phyloP scores from a whole-genome alignment of 2,113 vertebrate species.

The Scophthalmus maximus region DNA sequence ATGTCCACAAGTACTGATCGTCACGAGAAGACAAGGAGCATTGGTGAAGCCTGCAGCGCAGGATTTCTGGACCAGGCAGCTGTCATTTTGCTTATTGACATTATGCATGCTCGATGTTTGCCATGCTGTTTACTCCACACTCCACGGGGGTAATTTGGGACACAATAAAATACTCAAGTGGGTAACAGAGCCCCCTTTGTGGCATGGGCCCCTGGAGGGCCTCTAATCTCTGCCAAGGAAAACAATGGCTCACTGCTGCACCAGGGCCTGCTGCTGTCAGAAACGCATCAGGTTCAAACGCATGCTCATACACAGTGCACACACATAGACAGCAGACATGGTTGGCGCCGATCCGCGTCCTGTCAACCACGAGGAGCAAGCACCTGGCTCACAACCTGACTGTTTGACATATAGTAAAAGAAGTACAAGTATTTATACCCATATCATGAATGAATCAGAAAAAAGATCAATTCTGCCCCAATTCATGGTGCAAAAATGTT shows the following conservation, averaged over 20 bases:
- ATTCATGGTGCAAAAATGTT: background rate
- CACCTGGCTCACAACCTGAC: conserved; percentile 82
- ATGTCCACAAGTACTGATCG: conserved; percentile 61
- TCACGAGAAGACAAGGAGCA: conserved; percentile 64
- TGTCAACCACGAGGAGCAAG: conserved; percentile 80
- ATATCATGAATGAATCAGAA: background rate
- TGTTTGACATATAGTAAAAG: conserved; percentile 81
- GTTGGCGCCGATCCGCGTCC: conserved; percentile 36
- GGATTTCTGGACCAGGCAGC: conserved; percentile 88
- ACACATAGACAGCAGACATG: conserved; percentile 3
- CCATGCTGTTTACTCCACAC: conserved; percentile 89
- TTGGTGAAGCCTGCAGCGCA: conserved; percentile 19
- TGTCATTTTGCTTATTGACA: conserved; percentile 88
- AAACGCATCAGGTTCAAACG: conserved; percentile 84
- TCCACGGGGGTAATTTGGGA: conserved; percentile 90
- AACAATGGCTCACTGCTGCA: conserved; percentile 91
- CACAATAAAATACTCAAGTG: conserved; percentile 92
- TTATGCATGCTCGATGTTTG: conserved; percentile 92
- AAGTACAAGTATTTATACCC: background rate
- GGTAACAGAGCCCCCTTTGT: conserved; percentile 97
- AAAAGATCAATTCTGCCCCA: too few relatives aligned
- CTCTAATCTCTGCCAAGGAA: conserved; percentile 90
- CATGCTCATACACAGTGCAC: conserved; percentile 15
- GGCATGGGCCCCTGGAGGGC: conserved; percentile 89
- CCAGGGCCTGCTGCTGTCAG: conserved; percentile 87